Percentiles rank a stretch among this genome's conserved stretches.
These are phyloP conservation scores for Rotaria magnacalcarata DNA, from an alignment of 2,888 invertebrate genomes.

Conservation along the genomic window DNA sequence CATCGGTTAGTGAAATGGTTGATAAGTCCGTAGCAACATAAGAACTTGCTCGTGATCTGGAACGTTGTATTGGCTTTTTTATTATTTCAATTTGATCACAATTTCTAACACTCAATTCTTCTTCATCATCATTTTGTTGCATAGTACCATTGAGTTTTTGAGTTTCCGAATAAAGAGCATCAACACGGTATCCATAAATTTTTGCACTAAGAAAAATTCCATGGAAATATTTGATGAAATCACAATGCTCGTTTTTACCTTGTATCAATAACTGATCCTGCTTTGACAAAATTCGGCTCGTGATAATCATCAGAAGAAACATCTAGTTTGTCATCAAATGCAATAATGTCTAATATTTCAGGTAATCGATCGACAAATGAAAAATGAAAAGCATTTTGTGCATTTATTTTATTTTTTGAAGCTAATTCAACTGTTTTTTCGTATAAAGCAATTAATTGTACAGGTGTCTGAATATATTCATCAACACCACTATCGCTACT, in stretches of 20 bases:
- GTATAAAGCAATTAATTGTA: not conserved
- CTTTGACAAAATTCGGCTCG: conserved; percentile 24
- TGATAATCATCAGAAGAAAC: not conserved
- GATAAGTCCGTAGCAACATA: not conserved
- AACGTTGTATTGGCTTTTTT: not conserved
- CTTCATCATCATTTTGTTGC: not conserved
- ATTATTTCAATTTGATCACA: not conserved
- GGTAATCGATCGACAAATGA: conserved; percentile 80
- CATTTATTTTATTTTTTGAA: conserved; percentile 70
- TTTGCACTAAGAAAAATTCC: conserved; percentile 66
- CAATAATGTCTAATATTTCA: conserved; percentile 70
- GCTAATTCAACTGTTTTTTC: conserved; percentile 1
- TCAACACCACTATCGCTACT: not conserved
- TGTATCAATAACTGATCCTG: conserved; percentile 19
- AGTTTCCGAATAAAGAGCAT: conserved; percentile 75
- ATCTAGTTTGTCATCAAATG: conserved; percentile 59
- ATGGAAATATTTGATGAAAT: not conserved
- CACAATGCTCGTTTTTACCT: not conserved
- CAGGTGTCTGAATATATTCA: not conserved
- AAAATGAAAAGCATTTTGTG: conserved; percentile 80
- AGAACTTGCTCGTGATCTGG: not conserved
- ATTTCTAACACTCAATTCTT: not conserved
- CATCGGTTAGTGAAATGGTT: not conserved
- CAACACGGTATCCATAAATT: conserved; percentile 80
- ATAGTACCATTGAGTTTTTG: conserved; percentile 62